Percentiles rank a stretch among this genome's conserved stretches.
These are phyloP conservation scores for Hyperopisus bebe DNA, from an alignment of 2,113 vertebrate genomes.

Conservation along the genomic window DNA sequence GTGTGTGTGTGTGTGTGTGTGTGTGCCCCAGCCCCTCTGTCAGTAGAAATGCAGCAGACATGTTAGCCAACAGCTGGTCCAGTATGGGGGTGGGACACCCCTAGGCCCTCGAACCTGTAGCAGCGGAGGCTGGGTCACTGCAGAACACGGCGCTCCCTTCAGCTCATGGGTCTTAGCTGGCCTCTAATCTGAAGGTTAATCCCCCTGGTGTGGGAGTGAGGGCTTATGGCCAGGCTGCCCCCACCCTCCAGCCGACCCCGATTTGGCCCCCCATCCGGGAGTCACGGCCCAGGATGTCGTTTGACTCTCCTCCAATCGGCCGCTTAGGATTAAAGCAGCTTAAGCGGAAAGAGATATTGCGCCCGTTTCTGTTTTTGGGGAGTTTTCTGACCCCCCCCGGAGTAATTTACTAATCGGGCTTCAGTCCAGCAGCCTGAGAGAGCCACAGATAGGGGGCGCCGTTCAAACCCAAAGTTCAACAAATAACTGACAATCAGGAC, in stretches of 20 bases:
- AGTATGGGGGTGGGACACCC: neutral
- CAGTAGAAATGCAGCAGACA: neutral
- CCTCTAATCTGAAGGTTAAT: conserved; percentile 35
- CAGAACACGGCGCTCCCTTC: neutral
- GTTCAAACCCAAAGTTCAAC: neutral
- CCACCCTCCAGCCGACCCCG: neutral
- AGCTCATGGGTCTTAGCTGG: conserved; percentile 16
- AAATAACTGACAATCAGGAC: neutral
- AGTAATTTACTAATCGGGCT: neutral
- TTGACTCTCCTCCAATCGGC: neutral
- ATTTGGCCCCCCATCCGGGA: neutral
- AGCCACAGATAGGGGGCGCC: neutral
- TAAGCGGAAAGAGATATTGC: neutral
- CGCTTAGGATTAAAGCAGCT: neutral
- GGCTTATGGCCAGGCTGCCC: neutral
- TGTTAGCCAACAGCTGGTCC: neutral
- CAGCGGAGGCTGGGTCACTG: neutral
- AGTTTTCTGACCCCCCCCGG: neutral
- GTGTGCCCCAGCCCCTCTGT: neutral
- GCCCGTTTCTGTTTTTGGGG: neutral
- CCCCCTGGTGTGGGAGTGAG: conserved; percentile 31
- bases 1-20: neutral
- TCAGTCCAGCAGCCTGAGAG: neutral
- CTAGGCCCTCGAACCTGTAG: neutral
- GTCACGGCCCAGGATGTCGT: neutral